A percentile compares a stretch with the other conserved stretches of the same genome.
phyloP scores from a whole-genome alignment of 2,113 vertebrate genomes.

The Corapipo altera region DNA sequence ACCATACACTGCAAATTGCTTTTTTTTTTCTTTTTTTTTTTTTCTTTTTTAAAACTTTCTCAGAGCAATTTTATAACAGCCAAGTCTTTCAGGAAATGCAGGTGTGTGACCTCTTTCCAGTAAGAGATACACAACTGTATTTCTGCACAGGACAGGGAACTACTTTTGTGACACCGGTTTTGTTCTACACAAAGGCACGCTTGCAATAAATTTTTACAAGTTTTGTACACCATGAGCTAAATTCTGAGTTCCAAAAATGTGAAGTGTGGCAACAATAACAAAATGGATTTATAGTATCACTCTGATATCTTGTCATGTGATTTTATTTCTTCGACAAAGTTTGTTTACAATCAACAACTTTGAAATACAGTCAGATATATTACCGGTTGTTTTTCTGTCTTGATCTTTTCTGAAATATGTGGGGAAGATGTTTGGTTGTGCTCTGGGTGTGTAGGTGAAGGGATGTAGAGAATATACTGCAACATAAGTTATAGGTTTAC shows the following conservation, averaged over 20 bases:
- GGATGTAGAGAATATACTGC: background rate
- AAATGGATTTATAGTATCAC: conserved; percentile 64
- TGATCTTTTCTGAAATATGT: background rate
- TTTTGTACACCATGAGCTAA: conserved; percentile 64
- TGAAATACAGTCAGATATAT: conserved; percentile 66
- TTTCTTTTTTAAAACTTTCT: background rate
- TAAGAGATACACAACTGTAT: conserved; percentile 14
- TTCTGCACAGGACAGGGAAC: conserved; percentile 54
- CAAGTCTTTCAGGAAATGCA: conserved; percentile 37
- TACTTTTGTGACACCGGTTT: conserved; percentile 54
- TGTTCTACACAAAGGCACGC: conserved; percentile 58
- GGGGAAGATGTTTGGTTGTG: background rate
- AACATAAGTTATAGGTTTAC: background rate
- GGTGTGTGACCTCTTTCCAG: background rate
- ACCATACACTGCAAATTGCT: background rate
- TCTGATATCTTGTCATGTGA: conserved; percentile 62
- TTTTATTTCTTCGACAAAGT: conserved; percentile 63
- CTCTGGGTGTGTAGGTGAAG: background rate
- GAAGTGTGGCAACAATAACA: conserved; percentile 60
- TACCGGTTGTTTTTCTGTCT: conserved; percentile 1
- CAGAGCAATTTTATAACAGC: conserved; percentile 48
- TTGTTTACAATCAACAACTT: conserved; percentile 67
- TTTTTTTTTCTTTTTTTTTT: background rate
- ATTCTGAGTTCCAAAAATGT: conserved; percentile 58
- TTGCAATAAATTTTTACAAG: conserved; percentile 70